Conservation (phyloP, 2,797 vertebrate genomes). For the Argya squamiceps region DNA sequence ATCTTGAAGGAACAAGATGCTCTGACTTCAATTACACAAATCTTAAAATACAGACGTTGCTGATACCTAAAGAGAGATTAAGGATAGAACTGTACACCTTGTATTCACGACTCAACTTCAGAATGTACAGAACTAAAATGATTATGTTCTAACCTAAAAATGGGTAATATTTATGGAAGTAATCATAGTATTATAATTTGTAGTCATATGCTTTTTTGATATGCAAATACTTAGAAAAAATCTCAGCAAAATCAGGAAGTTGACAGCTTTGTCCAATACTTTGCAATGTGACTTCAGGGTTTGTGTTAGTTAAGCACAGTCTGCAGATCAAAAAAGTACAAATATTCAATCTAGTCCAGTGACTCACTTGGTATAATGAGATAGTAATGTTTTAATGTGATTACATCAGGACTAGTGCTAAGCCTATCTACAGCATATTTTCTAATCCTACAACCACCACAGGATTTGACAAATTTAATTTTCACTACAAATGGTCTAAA, state of each 20-base stretch:
- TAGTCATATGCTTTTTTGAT: not conserved
- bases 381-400: not conserved
- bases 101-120: not conserved
- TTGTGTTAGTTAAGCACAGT: not conserved
- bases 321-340: not conserved
- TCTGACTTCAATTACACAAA: constrained; percentile 43
- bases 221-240: not conserved
- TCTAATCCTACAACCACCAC: not conserved
- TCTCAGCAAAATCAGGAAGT: not conserved
- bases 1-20: constrained; percentile 54
- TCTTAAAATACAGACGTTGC: not conserved
- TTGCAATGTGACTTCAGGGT: not conserved
- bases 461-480: constrained; percentile 15
- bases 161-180: constrained; percentile 12
- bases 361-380: not conserved
- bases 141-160: not conserved
- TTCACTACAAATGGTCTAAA: not conserved
- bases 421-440: not conserved
- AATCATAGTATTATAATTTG: not conserved
- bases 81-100: not conserved
- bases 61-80: not conserved
- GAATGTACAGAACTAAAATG: not conserved
- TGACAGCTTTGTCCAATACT: not conserved
- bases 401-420: not conserved
- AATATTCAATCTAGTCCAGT: not conserved